A percentile compares a stretch with the other conserved stretches of the same genome.
Evolutionary conservation across 2,888 invertebrate genomes (phyloP).

Genomic region (Mesochorus sp.): DNA sequence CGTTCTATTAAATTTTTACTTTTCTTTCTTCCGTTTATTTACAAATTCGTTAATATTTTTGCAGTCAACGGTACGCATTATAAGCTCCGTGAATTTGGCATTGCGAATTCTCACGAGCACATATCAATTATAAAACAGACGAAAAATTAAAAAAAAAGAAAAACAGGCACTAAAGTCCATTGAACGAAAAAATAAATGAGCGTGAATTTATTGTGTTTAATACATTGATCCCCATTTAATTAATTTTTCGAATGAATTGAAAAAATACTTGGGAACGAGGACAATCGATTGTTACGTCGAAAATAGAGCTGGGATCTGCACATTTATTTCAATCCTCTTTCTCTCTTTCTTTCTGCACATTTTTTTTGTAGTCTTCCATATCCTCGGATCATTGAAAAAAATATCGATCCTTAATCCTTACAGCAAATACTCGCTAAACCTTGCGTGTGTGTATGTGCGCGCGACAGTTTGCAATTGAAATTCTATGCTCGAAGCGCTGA

Average conservation of each 20-base stretch:
- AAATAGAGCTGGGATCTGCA: too few species aligned
- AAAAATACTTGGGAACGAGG: conserved; percentile 2
- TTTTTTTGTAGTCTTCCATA: background rate
- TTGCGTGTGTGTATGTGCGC: too few species aligned
- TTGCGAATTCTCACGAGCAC: conserved; percentile 61
- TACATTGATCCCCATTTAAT: too few species aligned
- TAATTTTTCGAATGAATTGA: too few species aligned
- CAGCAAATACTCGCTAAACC: background rate
- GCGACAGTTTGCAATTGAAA: conserved; percentile 13
- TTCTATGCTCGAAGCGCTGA: background rate
- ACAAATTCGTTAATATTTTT: conserved; percentile 52
- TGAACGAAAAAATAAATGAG: too few species aligned
- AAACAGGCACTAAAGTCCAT: conserved; percentile 40
- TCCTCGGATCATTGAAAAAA: background rate
- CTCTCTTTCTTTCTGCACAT: background rate
- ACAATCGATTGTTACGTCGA: too few species aligned
- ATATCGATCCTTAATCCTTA: background rate
- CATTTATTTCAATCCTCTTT: too few species aligned
- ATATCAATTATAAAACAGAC: background rate
- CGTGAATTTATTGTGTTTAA: too few species aligned
- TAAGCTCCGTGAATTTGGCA: conserved; percentile 58
- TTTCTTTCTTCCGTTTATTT: conserved; percentile 42
- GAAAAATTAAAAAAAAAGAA: background rate
- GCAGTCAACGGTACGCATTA: conserved; percentile 41
- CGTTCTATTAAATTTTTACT: background rate